Base-by-base conservation (phyloP, 92 coral and sea anemone genomes). In the Galaxea fascicularis region DNA sequence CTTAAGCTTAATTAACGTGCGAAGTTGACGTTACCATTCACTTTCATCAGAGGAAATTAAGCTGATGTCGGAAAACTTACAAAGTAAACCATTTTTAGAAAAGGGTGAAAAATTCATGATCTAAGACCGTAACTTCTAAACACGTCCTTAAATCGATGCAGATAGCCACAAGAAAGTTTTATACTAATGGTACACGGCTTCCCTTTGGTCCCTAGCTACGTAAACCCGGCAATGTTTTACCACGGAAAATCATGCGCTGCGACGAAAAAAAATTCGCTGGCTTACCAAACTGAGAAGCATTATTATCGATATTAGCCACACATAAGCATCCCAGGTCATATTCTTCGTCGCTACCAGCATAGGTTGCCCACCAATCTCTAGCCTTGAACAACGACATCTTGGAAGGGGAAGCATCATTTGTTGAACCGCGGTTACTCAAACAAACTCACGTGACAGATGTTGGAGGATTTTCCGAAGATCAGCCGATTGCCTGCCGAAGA, bases 331-430 rank as follows among this genome's bases (percentile, higher is more conserved):
- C 99, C 26, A 90, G 71, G 79, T 97, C 99, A 87, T 94, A 97
- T 82, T 97, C 99, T 88, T 97, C 99, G 78, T 92, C 97, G 95
- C 92, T 97, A 13, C 98, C 99, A 66, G 96, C 90, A 90, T 93
- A 94, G 77, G 99, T 91, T 64, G 98, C 93, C 99, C 99, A 96
- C 99, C 99, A 96, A 91, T 96, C 99, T 88, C 99, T 94, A 83
- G 99, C 99, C 88, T 96, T 96, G 95, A 96, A 96, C 93, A 96
- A 92, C 95, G 98, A 97, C 99, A 97, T 97, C 80, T 87, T 84
- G 45, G 73, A 51, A 49, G 28, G n/a, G 45, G 26, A 58, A 57
- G 69, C 45, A 70, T 31, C 29, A 79, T 52, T 67, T 79, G 74
- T 67, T 80, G 68, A 58, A 71, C 78, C 86, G 86, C 86, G 86